Evolutionary conservation across 2,113 vertebrate species (phyloP).

Genomic region (Todiramphus saurophagus): DNA sequence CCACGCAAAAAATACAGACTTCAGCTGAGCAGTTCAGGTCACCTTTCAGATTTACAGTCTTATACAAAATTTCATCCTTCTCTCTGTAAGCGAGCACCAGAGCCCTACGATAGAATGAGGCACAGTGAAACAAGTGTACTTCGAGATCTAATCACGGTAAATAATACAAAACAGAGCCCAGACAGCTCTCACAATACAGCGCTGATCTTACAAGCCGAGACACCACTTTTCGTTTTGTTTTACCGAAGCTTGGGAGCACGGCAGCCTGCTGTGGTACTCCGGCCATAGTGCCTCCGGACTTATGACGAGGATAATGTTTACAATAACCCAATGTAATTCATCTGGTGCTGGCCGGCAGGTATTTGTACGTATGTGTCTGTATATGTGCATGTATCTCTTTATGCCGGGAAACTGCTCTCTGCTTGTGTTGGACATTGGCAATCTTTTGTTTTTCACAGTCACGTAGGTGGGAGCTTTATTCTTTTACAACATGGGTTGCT

Average conservation of each 20-base stretch:
- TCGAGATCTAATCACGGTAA: slow-evolving; percentile 55
- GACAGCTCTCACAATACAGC: background rate
- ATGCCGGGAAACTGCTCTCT: background rate
- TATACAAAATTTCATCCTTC: slow-evolving; percentile 46
- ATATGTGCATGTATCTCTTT: background rate
- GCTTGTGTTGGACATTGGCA: background rate
- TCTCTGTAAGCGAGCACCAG: slow-evolving; percentile 27
- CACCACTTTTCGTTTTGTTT: slow-evolving; percentile 48
- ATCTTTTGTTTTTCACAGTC: background rate
- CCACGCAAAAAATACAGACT: slow-evolving; percentile 56
- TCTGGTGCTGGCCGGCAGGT: slow-evolving; percentile 5
- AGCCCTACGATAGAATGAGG: slow-evolving; percentile 36
- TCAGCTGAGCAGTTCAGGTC: slow-evolving; percentile 59
- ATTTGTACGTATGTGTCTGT: slow-evolving; percentile 1
- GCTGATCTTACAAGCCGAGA: background rate
- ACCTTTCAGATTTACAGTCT: slow-evolving; percentile 61
- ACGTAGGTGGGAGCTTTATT: background rate
- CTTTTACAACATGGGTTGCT: background rate
- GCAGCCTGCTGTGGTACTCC: background rate
- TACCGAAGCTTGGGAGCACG: background rate
- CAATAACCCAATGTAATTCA: background rate
- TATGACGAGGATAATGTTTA: background rate
- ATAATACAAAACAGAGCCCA: slow-evolving; percentile 63
- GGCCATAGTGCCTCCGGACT: background rate
- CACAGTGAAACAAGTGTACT: slow-evolving; percentile 46